Percentiles rank a stretch among this genome's conserved stretches.
These are phyloP conservation scores for Oedothorax gibbosus DNA, from an alignment of 1,140 invertebrate species.

Conservation along the genomic window DNA sequence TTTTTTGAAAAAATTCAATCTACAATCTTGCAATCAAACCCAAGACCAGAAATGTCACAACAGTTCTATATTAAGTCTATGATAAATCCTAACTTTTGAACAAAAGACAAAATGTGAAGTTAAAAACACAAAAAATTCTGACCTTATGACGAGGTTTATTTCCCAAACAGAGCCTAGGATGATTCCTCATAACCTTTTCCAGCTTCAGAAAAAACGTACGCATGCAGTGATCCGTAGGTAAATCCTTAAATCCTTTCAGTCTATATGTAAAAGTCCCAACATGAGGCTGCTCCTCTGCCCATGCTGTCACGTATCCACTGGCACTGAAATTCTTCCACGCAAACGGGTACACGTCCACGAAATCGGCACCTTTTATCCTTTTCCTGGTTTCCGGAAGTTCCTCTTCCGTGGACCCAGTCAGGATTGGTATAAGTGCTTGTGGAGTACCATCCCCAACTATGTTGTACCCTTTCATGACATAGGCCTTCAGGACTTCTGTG, in stretches of 20 bases:
- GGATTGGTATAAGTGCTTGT: constrained; percentile 89
- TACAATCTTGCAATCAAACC: too few species aligned
- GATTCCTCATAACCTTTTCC: constrained; percentile 68
- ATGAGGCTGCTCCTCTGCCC: constrained; percentile 86
- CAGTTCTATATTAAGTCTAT: too few species aligned
- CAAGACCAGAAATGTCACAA: too few species aligned
- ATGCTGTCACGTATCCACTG: constrained; percentile 80
- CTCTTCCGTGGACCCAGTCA: constrained; percentile 86
- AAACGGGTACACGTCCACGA: constrained; percentile 84
- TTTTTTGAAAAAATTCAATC: too few species aligned
- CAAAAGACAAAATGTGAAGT: neutral
- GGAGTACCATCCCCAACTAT: constrained; percentile 96
- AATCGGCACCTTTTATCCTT: constrained; percentile 76
- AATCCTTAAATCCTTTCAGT: constrained; percentile 84
- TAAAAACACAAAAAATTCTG: constrained; percentile 47
- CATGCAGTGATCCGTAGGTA: constrained; percentile 93
- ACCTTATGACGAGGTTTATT: constrained; percentile 83
- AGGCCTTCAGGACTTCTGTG: constrained; percentile 76
- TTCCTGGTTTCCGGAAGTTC: constrained; percentile 89
- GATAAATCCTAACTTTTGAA: too few species aligned
- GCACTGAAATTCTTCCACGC: constrained; percentile 81
- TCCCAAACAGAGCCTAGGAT: constrained; percentile 78
- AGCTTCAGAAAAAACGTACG: constrained; percentile 80
- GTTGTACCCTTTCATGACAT: constrained; percentile 85
- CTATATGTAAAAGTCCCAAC: constrained; percentile 90